These are phyloP conservation scores for Manis pentadactyla DNA, from an alignment of 2,797 vertebrate genomes.

Conservation along the genomic window DNA sequence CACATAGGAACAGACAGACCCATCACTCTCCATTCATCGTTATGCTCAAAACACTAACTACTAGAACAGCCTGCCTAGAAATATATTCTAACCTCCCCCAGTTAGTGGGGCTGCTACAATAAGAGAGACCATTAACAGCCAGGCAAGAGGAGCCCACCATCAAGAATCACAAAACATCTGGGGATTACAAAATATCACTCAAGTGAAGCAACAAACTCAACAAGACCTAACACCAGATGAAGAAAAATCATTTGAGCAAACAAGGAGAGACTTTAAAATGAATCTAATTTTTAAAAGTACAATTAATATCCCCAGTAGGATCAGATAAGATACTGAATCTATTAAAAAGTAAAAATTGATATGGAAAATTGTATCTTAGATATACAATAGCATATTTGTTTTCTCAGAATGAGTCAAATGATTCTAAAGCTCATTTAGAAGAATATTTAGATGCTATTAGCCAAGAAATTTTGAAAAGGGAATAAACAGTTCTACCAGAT, in stretches of 20 bases:
- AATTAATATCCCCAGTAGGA: background rate
- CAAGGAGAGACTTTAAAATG: background rate
- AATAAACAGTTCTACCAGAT: background rate
- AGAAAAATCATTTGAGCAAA: background rate
- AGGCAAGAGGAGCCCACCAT: background rate
- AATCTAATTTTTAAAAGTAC: background rate
- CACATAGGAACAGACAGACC: background rate
- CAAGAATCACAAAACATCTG: background rate
- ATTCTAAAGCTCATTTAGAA: background rate
- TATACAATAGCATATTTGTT: background rate
- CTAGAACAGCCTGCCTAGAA: background rate
- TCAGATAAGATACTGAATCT: background rate
- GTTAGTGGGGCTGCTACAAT: background rate
- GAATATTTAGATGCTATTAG: background rate
- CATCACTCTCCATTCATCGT: background rate
- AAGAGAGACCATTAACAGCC: background rate
- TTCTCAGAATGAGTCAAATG: slow-evolving; percentile 5
- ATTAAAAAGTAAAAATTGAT: background rate
- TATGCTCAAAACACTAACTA: background rate
- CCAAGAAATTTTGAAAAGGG: background rate
- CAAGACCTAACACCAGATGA: background rate
- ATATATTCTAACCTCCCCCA: background rate
- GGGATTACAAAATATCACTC: background rate
- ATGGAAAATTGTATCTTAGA: background rate
- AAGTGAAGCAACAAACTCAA: background rate